phyloP scores from a whole-genome alignment of 2,113 vertebrate species.

The Aphyosemion australe region DNA sequence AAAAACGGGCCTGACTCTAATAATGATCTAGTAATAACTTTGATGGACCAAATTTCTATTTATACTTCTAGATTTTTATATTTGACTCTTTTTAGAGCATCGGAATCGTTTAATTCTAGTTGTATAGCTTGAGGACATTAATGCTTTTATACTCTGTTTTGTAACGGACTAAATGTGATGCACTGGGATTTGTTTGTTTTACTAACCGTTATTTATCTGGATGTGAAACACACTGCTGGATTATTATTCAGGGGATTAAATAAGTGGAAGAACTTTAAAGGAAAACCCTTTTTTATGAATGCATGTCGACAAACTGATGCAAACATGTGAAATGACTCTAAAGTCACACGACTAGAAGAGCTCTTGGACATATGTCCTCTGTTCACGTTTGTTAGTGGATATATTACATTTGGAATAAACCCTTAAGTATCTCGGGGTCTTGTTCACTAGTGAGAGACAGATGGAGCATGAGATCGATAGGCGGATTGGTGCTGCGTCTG shows the following conservation, averaged over 20 bases:
- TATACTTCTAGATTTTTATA: conserved; percentile 99
- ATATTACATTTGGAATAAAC: no score
- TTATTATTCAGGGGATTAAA: conserved; percentile 74
- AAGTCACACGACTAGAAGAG: no score
- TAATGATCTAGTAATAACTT: conserved; percentile 85
- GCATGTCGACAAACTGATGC: neutral
- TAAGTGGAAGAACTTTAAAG: conserved; percentile 46
- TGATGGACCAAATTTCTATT: conserved; percentile 99
- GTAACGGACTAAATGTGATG: conserved; percentile 82
- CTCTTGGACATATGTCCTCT: no score
- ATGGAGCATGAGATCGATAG: no score
- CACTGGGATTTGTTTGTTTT: conserved; percentile 77
- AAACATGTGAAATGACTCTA: no score
- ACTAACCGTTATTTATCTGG: conserved; percentile 54
- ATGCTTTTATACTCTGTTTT: conserved; percentile 79
- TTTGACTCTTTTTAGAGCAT: conserved; percentile 91
- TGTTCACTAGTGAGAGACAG: no score
- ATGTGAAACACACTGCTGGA: conserved; percentile 80
- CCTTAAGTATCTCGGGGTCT: no score
- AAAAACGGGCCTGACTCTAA: conserved; percentile 77
- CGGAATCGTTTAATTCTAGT: conserved; percentile 82
- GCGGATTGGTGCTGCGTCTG: no score
- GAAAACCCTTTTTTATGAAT: conserved; percentile 11
- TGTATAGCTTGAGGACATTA: conserved; percentile 77
- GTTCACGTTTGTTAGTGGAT: no score